These are phyloP conservation scores for Cataglyphis altisquamis DNA, from an alignment of 2,888 invertebrate species.

Conservation along the genomic window DNA sequence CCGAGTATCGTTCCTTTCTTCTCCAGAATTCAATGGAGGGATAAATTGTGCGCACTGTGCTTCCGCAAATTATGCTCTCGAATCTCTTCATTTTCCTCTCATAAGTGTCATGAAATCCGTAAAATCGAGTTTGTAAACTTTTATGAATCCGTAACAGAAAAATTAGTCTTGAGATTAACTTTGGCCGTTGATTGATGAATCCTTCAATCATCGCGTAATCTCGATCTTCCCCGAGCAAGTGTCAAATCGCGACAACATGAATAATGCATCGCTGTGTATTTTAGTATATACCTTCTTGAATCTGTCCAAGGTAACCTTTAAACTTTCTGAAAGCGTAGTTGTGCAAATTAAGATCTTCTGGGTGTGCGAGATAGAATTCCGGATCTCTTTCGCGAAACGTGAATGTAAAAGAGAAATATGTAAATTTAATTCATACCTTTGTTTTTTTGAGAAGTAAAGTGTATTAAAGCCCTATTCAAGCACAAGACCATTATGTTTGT, in stretches of 20 bases:
- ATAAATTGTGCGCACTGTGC: not conserved
- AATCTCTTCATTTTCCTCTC: not conserved
- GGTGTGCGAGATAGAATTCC: not conserved
- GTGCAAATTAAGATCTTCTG: not conserved
- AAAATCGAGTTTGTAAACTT: slow-evolving; percentile 6
- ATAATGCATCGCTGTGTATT: slow-evolving; percentile 20
- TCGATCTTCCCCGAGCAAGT: not conserved
- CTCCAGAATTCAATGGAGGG: not conserved
- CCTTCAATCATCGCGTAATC: not conserved
- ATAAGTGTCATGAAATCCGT: not conserved
- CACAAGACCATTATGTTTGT: slow-evolving; percentile 19
- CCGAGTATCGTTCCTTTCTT: not conserved
- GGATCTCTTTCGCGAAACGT: not conserved
- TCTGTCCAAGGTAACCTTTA: not conserved
- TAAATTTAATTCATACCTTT: slow-evolving; percentile 11
- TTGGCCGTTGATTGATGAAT: slow-evolving; percentile 1
- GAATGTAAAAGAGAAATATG: slow-evolving; percentile 34
- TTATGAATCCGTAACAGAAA: not conserved
- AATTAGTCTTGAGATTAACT: not conserved
- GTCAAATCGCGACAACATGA: not conserved
- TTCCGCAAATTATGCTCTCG: slow-evolving; percentile 6
- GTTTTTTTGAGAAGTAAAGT: slow-evolving; percentile 13
- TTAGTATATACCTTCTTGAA: not conserved
- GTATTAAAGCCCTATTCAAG: slow-evolving; percentile 7
- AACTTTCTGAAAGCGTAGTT: not conserved